These are phyloP conservation scores for Etheostoma nigrum DNA, from an alignment of 2,797 vertebrate species.

Conservation along the genomic window DNA sequence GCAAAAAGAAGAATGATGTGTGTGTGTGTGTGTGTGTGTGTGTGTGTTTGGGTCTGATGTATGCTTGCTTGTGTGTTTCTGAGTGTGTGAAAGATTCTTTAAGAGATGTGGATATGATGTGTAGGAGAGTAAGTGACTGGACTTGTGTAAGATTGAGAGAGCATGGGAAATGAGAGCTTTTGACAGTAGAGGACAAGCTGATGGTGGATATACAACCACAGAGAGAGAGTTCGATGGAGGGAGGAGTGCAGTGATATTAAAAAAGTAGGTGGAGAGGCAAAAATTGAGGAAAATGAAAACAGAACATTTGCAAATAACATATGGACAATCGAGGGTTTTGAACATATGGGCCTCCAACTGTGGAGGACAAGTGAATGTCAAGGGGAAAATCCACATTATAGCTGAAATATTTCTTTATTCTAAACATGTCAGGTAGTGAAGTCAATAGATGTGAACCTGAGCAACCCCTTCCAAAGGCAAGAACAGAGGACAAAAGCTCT, in stretches of 20 bases:
- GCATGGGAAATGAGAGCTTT: slow-evolving; percentile 52
- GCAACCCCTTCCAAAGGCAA: slow-evolving; percentile 1
- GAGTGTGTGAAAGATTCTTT: slow-evolving; percentile 39
- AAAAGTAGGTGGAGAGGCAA: slow-evolving; percentile 33
- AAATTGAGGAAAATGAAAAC: slow-evolving; percentile 35
- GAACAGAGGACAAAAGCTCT: slow-evolving; percentile 6
- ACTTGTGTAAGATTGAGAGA: slow-evolving; percentile 57
- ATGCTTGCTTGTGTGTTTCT: slow-evolving; percentile 17
- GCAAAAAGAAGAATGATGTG: slow-evolving; percentile 36
- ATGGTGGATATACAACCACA: slow-evolving; percentile 73
- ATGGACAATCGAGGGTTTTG: slow-evolving; percentile 27
- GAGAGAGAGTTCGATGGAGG: slow-evolving; percentile 44
- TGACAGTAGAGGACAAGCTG: slow-evolving; percentile 65
- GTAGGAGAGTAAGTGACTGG: slow-evolving; percentile 39
- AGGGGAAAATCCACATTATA: slow-evolving; percentile 18
- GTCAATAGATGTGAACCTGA: slow-evolving; percentile 27
- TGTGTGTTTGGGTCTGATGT: slow-evolving; percentile 20
- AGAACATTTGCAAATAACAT: slow-evolving; percentile 35
- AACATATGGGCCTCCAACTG: slow-evolving; percentile 35
- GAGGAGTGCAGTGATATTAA: slow-evolving; percentile 51
- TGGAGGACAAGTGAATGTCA: slow-evolving; percentile 38
- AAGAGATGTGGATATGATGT: slow-evolving; percentile 46
- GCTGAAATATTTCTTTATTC: background rate
- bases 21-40: slow-evolving; percentile 13
- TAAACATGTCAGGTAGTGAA: slow-evolving; percentile 14